phyloP scores from a whole-genome alignment of 2,888 invertebrate species.

The Homarus gammarus region DNA sequence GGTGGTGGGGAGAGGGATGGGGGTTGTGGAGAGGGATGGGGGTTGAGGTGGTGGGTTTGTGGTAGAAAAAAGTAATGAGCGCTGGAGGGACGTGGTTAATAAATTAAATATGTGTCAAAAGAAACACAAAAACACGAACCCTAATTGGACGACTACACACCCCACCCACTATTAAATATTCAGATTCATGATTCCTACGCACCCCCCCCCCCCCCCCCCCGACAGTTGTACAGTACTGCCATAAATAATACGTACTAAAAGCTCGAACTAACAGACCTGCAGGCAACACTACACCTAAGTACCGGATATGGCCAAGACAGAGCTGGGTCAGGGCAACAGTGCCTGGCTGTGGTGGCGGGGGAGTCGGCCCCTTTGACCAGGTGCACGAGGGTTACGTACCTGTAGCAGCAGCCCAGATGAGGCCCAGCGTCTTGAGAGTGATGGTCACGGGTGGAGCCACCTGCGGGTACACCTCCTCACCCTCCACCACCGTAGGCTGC shows the following conservation, averaged over 20 bases:
- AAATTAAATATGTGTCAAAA: constrained; percentile 6
- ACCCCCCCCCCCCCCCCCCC: no score
- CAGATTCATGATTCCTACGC: no score
- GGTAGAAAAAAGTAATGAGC: not conserved
- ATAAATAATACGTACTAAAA: no score
- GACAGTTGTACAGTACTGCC: no score
- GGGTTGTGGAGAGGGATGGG: not conserved
- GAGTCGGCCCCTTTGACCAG: constrained; percentile 7
- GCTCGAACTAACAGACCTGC: no score
- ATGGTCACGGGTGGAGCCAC: constrained; percentile 49
- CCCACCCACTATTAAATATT: not conserved
- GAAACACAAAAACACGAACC: not conserved
- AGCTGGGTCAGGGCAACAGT: not conserved
- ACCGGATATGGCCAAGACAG: no score
- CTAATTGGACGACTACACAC: constrained; percentile 7
- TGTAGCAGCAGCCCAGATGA: constrained; percentile 38
- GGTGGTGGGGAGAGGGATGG: not conserved
- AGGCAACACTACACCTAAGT: no score
- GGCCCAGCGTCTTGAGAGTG: constrained; percentile 38
- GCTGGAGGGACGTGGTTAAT: not conserved
- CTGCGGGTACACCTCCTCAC: constrained; percentile 52
- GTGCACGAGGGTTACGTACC: constrained; percentile 33
- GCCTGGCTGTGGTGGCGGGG: not conserved
- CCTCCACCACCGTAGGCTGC: not conserved
- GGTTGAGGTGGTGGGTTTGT: not conserved